Evolutionary conservation across 2,113 vertebrate species (phyloP).

Genomic region (Thalassoma bifasciatum): DNA sequence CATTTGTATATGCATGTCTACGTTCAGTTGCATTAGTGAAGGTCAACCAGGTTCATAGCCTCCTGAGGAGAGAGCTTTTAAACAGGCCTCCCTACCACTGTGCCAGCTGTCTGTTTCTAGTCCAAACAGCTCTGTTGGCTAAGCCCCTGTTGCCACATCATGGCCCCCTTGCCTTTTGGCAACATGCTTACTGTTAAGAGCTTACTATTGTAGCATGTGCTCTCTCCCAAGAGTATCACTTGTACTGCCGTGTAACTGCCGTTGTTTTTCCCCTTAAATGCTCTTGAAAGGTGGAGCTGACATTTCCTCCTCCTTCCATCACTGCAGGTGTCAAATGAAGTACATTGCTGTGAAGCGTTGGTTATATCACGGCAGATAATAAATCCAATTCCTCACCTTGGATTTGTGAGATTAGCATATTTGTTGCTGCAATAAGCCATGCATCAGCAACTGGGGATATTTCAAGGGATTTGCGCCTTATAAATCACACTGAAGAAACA

Average conservation of each 20-base stretch:
- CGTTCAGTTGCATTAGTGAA: slow-evolving; percentile 40
- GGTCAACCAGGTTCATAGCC: slow-evolving; percentile 45
- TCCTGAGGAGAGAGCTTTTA: slow-evolving; percentile 42
- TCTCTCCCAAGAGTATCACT: slow-evolving; percentile 7
- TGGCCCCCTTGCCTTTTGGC: slow-evolving; percentile 19
- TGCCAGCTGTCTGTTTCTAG: slow-evolving; percentile 59
- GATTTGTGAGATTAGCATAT: slow-evolving; percentile 64
- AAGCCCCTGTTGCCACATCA: slow-evolving; percentile 70
- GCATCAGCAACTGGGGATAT: slow-evolving; percentile 44
- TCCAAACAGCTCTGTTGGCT: slow-evolving; percentile 61
- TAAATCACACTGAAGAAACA: slow-evolving; percentile 44
- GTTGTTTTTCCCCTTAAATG: not conserved
- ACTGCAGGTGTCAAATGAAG: slow-evolving; percentile 41
- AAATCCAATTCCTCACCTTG: slow-evolving; percentile 43
- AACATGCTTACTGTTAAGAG: slow-evolving; percentile 36
- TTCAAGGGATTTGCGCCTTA: slow-evolving; percentile 53
- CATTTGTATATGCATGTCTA: slow-evolving; percentile 13
- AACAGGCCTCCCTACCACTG: slow-evolving; percentile 36
- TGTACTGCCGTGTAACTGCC: slow-evolving; percentile 14
- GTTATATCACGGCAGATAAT: slow-evolving; percentile 33
- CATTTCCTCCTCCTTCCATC: slow-evolving; percentile 31
- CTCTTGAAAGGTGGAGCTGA: slow-evolving; percentile 15
- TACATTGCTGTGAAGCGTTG: slow-evolving; percentile 30
- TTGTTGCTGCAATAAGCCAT: slow-evolving; percentile 38
- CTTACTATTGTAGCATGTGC: slow-evolving; percentile 5